A percentile compares a stretch with the other conserved stretches of the same genome.
Evolutionary conservation across 53 echinoderm and acorn worm genomes (phyloP).

Genomic region (Henricia sp.): DNA sequence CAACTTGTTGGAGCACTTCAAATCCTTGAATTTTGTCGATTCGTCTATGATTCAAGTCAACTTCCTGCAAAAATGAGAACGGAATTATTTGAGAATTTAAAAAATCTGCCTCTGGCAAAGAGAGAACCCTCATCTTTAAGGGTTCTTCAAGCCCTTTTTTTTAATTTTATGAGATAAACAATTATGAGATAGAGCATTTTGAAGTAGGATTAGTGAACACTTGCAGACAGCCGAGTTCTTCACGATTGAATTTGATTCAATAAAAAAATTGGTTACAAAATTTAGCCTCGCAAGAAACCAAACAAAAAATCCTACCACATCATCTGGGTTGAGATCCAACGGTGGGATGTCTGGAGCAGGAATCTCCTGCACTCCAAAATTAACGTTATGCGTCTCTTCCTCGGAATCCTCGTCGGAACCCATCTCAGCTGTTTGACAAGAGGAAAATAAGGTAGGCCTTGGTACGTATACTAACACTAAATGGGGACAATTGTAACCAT

Average conservation of each 20-base stretch:
- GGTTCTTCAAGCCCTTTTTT: neutral
- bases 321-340: conserved; percentile 76
- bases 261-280: neutral
- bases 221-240: neutral
- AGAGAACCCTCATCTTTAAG: neutral
- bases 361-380: conserved; percentile 72
- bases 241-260: neutral
- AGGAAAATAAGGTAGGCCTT: too few relatives aligned
- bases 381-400: conserved; percentile 11
- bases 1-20: conserved; percentile 76
- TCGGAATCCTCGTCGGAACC: conserved; percentile 44
- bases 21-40: conserved; percentile 74
- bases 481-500: too few relatives aligned
- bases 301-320: conserved; percentile 53
- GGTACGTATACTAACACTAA: too few relatives aligned
- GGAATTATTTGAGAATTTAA: neutral
- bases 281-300: neutral
- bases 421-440: neutral
- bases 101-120: too few relatives aligned
- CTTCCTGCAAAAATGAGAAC: conserved; percentile 66
- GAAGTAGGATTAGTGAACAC: neutral
- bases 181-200: neutral
- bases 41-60: conserved; percentile 86
- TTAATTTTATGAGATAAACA: neutral
- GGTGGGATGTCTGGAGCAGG: conserved; percentile 63